Percentiles rank a stretch among this genome's conserved stretches.
These are phyloP conservation scores for Oryzias dopingdopingensis DNA, from an alignment of 2,797 vertebrate genomes.

Conservation along the genomic window DNA sequence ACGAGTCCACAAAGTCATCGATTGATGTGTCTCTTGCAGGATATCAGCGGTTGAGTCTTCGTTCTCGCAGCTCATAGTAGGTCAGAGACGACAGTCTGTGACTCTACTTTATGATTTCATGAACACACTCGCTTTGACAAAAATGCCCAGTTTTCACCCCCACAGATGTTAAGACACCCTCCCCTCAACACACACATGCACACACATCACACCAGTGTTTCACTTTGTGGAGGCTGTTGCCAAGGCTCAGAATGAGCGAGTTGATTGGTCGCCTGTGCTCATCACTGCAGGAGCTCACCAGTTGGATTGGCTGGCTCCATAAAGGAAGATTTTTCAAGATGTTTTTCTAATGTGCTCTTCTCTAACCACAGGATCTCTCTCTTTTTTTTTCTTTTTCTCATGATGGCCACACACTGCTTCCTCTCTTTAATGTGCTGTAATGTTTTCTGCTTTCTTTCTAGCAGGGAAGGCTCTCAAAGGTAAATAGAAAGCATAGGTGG, in stretches of 20 bases:
- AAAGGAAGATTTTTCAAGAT: conserved; percentile 63
- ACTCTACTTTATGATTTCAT: conserved; percentile 11
- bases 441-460: conserved; percentile 12
- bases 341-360: conserved; percentile 40
- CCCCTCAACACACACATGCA: conserved; percentile 4
- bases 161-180: conserved; percentile 51
- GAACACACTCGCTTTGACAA: conserved; percentile 25
- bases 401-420: conserved; percentile 38
- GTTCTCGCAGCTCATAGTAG: conserved; percentile 41
- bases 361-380: conserved; percentile 51
- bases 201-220: conserved; percentile 50
- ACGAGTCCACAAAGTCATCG: conserved; percentile 62
- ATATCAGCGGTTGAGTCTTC: conserved; percentile 38
- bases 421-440: conserved; percentile 52
- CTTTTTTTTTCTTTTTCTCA: conserved; percentile 31
- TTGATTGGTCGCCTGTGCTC: conserved; percentile 76
- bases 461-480: conserved; percentile 17
- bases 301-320: conserved; percentile 67
- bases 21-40: conserved; percentile 57
- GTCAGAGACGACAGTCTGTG: conserved; percentile 39
- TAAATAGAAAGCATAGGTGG: conserved; percentile 9
- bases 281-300: conserved; percentile 68
- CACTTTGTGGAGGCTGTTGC: conserved; percentile 76
- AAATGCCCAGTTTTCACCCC: conserved; percentile 36
- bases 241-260: conserved; percentile 76